These are phyloP conservation scores for Oceanites oceanicus DNA, from an alignment of 2,113 vertebrate species.

Conservation along the genomic window DNA sequence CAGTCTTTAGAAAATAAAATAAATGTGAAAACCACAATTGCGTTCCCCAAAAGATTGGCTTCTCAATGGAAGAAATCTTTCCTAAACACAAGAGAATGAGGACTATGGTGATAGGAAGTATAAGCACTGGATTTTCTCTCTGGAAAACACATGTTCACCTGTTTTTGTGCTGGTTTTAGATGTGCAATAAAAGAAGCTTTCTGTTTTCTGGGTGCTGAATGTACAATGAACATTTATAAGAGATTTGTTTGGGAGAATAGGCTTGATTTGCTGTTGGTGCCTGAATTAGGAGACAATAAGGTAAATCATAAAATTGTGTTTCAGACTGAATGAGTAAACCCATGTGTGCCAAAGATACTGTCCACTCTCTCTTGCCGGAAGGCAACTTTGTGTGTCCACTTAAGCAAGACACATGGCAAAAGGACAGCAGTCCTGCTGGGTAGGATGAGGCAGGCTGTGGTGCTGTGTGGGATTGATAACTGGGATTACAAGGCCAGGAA, in stretches of 20 bases:
- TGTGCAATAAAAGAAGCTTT: slow-evolving; percentile 9
- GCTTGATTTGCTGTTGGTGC: not conserved
- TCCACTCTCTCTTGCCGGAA: not conserved
- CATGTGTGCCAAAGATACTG: not conserved
- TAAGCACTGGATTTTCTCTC: slow-evolving; percentile 26
- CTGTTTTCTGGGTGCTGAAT: not conserved
- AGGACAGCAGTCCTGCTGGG: not conserved
- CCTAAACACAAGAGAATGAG: slow-evolving; percentile 25
- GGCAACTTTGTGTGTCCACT: not conserved
- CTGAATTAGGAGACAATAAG: slow-evolving; percentile 32
- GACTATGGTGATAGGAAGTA: not conserved
- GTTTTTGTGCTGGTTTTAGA: not conserved
- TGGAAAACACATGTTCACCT: slow-evolving; percentile 6
- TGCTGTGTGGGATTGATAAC: not conserved
- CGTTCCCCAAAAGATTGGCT: not conserved
- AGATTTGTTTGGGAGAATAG: not conserved
- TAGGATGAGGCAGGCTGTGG: not conserved
- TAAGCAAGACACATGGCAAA: not conserved
- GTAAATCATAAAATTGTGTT: not conserved
- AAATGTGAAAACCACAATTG: not conserved
- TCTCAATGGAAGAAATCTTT: not conserved
- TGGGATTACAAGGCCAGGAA: not conserved
- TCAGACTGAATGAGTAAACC: not conserved
- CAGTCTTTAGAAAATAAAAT: slow-evolving; percentile 43
- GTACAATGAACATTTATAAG: not conserved